Evolutionary conservation across 2,113 vertebrate genomes (phyloP).

Genomic region (Microtus ochrogaster): DNA sequence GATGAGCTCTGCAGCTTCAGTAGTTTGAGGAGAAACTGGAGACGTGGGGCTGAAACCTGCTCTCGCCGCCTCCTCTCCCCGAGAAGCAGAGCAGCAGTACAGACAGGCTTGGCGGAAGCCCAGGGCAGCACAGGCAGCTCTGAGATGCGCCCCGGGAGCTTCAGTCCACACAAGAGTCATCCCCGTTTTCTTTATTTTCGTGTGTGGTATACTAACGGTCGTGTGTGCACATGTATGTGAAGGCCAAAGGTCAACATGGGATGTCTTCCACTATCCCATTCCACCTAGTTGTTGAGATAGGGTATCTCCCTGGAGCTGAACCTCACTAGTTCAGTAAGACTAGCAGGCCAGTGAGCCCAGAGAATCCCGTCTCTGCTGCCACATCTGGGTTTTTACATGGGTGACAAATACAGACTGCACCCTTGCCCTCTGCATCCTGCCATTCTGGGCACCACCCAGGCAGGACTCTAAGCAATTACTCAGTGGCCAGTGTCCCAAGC

Average conservation of each 20-base stretch:
- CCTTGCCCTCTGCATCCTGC: background rate
- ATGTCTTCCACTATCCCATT: background rate
- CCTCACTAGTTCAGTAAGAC: background rate
- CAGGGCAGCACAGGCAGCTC: background rate
- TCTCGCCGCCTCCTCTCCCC: background rate
- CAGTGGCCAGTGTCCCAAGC: background rate
- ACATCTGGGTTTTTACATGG: background rate
- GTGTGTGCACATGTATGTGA: background rate
- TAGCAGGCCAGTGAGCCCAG: background rate
- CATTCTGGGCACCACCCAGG: too few species aligned
- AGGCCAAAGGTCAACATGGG: background rate
- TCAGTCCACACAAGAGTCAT: background rate
- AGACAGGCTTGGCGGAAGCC: background rate
- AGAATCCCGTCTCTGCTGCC: background rate
- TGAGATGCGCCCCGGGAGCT: background rate
- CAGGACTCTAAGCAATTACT: background rate
- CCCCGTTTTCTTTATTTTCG: background rate
- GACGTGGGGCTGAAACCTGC: background rate
- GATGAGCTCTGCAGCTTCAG: background rate
- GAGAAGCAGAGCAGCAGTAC: background rate
- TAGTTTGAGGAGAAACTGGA: background rate
- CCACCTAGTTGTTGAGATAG: background rate
- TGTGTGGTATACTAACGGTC: background rate
- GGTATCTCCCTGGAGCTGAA: background rate
- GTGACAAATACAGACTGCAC: background rate